Base-by-base conservation (phyloP, 2,113 vertebrate genomes). In the Gulo gulo region DNA sequence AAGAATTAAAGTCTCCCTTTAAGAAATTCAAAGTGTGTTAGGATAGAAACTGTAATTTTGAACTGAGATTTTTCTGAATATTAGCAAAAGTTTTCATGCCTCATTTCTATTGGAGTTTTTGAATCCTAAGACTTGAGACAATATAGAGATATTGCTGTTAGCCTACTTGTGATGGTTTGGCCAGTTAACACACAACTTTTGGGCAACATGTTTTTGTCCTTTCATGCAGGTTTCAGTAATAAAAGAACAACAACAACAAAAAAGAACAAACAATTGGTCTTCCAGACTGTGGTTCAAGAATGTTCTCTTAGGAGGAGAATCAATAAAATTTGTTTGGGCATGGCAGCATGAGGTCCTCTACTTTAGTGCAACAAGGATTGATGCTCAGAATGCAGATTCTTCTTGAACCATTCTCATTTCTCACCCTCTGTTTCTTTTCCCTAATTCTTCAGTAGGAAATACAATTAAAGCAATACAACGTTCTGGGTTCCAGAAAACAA, bases 1-100 rank as follows among this genome's bases (percentile, higher is more conserved):
- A 50, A 87, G 39, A 71, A 85, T 63, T 96, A 98, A 97, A 0
- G 0, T 82, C n/a, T 89, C 6, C 45, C 47, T 98, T 93, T 94
- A 98, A 92, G 63, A 95, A 95, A 95, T 39, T 86, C 15, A 73
- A 82, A 3, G 34, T 36, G 23, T n/a, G 2, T 61, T 85, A 69
- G 36, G 23, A 86, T 36, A 83, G 1, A 96, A 83, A 96, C 78
- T 91, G 50, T 79, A 82, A 73, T 3, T 78, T 81, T 57, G 10
- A 63, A 29, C 3, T 59, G 23, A 74, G n/a, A 39, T 71, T 84
- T 89, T 95, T 76, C 81, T 83, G 59, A 94, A 63, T 65, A 88
- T 76, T 23, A 14, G 31, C 29, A 26, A 31, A 65, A 39, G 50
- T 42, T 91, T 12, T 88, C 5, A 86, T 21, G 8, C 7, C 7